These are phyloP conservation scores for Lasioglossum pauxillum DNA, from an alignment of 2,888 invertebrate species.

Conservation along the genomic window DNA sequence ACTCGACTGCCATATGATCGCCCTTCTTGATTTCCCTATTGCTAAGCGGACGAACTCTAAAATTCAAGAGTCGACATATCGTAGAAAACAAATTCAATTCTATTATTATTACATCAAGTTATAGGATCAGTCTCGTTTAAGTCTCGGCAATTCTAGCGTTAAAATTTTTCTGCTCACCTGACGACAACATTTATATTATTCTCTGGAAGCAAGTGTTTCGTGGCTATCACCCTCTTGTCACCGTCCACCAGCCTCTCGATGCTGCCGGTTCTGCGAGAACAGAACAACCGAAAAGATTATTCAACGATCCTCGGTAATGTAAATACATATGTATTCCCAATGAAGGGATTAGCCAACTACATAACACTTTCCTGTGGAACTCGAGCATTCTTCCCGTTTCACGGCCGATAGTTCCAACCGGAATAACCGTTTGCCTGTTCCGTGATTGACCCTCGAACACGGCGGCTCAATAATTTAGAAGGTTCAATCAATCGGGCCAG, in stretches of 20 bases:
- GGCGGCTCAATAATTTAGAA: slow-evolving; percentile 48
- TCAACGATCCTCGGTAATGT: background rate
- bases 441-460: slow-evolving; percentile 52
- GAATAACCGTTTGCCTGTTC: slow-evolving; percentile 18
- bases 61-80: slow-evolving; percentile 57
- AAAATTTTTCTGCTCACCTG: slow-evolving; percentile 85
- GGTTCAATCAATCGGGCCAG: slow-evolving; percentile 46
- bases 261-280: slow-evolving; percentile 84
- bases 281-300: background rate
- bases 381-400: slow-evolving; percentile 8
- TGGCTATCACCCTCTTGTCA: slow-evolving; percentile 85
- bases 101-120: no score
- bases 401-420: slow-evolving; percentile 22
- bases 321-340: background rate
- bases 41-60: slow-evolving; percentile 93
- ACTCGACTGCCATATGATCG: slow-evolving; percentile 90
- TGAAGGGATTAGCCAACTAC: background rate
- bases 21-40: slow-evolving; percentile 90
- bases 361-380: background rate
- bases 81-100: background rate
- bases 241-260: slow-evolving; percentile 85
- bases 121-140: background rate
- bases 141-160: background rate
- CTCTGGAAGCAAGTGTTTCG: slow-evolving; percentile 86
- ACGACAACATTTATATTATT: slow-evolving; percentile 96